These are phyloP conservation scores for Entelurus aequoreus DNA, from an alignment of 2,113 vertebrate genomes.

Conservation along the genomic window DNA sequence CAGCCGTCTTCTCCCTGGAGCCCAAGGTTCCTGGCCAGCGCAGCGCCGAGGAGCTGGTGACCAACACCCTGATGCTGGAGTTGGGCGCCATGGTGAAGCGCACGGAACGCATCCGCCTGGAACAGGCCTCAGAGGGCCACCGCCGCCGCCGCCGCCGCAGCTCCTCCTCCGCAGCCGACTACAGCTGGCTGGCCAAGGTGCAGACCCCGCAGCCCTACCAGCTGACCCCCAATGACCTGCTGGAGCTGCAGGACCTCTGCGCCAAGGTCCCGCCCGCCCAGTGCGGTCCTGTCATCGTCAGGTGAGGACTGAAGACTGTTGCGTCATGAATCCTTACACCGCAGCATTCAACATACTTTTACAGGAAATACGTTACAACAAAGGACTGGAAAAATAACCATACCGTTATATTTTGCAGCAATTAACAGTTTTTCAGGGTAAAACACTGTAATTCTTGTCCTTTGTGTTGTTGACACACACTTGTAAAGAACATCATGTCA, in stretches of 20 bases:
- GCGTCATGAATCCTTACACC: too few relatives aligned
- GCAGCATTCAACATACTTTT: too few relatives aligned
- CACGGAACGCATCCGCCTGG: conserved; percentile 70
- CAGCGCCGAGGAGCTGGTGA: conserved; percentile 68
- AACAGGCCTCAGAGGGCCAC: conserved; percentile 53
- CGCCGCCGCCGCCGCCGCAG: conserved; percentile 58
- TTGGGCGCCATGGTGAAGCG: conserved; percentile 75
- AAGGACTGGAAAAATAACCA: too few relatives aligned
- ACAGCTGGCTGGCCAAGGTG: conserved; percentile 72
- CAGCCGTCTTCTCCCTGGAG: conserved; percentile 69
- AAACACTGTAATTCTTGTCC: too few relatives aligned
- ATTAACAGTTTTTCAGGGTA: too few relatives aligned
- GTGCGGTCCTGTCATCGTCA: conserved; percentile 74
- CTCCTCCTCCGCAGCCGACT: conserved; percentile 65
- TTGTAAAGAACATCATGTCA: too few relatives aligned
- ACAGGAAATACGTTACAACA: too few relatives aligned
- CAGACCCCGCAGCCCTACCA: conserved; percentile 62
- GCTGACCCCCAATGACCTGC: conserved; percentile 69
- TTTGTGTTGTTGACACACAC: too few relatives aligned
- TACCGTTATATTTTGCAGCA: too few relatives aligned
- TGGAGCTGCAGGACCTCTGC: conserved; percentile 77
- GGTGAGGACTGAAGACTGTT: conserved; percentile 44
- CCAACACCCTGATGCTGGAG: conserved; percentile 78
- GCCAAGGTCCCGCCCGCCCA: conserved; percentile 70
- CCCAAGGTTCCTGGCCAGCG: conserved; percentile 71